Base-by-base conservation (phyloP, 1,140 invertebrate genomes). In the Asbolus verrucosus region DNA sequence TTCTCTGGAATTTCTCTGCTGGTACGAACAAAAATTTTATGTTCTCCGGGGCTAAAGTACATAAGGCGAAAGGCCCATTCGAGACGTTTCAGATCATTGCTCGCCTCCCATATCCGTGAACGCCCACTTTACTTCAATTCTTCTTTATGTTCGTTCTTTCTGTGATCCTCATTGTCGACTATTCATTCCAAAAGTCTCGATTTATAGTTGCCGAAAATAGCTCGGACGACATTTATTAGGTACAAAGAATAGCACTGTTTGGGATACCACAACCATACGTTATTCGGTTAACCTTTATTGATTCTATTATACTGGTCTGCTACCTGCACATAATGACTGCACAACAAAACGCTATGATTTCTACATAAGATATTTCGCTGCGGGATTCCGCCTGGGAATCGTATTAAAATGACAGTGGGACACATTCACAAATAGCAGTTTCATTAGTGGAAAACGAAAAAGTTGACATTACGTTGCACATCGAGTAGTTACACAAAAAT, bases 81-180 rank as follows among this genome's bases (percentile, higher is more conserved):
- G 9, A 19, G 36, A 14, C 54, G 46, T 50, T 67, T 41, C 50
- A 67, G 65, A 71, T 71, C 50, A 71, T 71, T 67, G 39, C 70
- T 39, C 65, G 38, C 65, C 65, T 67, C 70, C 69, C 65, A 71
- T 71, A 68, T 68, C 69, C 70, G 65, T 68, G 15, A 39, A 68
- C 70, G 70, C 70, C 70, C 43, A 71, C 70, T 68, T 72, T 68
- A 63, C 70, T 39, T 68, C 65, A 31, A 68, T 68, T 72, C 70
- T 68, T 72, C 43, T 67, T 67, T 67, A 60, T 60, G 36, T 68
- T 36, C 39, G 19, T 63, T 63, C 43, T 46, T 67, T 67, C 54
- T 67, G 41, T 14, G 30, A 39, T 18, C n/a, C 24, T 67, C 50
- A 68, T 72, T 72, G 70, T 72, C 69, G 70, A 63, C 65, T 67